Evolutionary conservation across 2,888 invertebrate species (phyloP).

Genomic region (Agriopis marginaria): DNA sequence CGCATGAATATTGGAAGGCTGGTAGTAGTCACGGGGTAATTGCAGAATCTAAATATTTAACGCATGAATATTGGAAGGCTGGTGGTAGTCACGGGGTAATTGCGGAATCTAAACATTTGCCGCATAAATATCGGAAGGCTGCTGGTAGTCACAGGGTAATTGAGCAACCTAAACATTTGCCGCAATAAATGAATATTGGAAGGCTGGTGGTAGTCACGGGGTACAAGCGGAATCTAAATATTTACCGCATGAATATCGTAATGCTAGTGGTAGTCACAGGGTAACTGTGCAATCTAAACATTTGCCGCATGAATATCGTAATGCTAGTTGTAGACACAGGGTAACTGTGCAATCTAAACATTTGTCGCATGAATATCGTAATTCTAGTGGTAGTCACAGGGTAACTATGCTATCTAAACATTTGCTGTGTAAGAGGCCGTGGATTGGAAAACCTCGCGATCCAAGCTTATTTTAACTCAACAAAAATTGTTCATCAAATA

Average conservation of each 20-base stretch:
- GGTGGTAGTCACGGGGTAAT: neutral
- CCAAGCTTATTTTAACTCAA: slow-evolving; percentile 23
- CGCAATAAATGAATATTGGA: too few species aligned
- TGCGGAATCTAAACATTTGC: neutral
- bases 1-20: too few species aligned
- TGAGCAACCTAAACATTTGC: neutral
- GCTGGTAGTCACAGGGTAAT: neutral
- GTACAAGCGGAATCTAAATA: neutral
- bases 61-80: too few species aligned
- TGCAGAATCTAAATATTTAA: neutral
- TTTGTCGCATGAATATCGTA: neutral
- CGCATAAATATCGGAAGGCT: neutral
- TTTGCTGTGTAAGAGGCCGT: neutral
- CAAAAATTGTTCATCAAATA: slow-evolving; percentile 31
- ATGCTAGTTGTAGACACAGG: too few species aligned
- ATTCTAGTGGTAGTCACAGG: neutral
- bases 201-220: too few species aligned
- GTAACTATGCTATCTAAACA: neutral
- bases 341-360: neutral
- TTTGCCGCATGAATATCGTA: neutral
- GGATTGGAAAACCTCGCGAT: neutral
- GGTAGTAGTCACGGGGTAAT: neutral
- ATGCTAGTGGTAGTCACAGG: too few species aligned
- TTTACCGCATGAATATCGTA: too few species aligned
- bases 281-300: neutral